phyloP scores from a whole-genome alignment of 2,797 vertebrate genomes.

The Myotis planiceps region DNA sequence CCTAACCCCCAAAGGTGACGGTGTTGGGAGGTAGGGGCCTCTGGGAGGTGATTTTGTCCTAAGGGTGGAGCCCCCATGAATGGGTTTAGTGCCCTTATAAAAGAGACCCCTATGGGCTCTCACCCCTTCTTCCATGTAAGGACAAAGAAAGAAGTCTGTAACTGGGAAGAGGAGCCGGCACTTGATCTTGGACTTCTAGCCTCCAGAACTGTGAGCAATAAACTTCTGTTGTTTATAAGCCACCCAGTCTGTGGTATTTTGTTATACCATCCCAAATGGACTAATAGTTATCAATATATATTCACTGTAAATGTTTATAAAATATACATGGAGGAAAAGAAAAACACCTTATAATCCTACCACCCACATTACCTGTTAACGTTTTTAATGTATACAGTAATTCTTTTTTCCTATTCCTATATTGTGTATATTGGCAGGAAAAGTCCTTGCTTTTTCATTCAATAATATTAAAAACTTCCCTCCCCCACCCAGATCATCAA shows the following conservation, averaged over 20 bases:
- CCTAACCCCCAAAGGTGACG: background rate
- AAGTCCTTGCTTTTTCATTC: background rate
- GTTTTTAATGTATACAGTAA: background rate
- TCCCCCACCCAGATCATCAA: background rate
- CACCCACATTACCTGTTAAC: too few species aligned
- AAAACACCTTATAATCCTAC: background rate
- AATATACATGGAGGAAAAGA: background rate
- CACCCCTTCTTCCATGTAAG: rapidly evolving
- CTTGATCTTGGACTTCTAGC: background rate
- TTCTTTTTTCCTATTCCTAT: background rate
- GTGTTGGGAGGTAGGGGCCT: background rate
- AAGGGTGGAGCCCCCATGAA: background rate
- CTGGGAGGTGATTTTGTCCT: background rate
- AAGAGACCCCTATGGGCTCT: background rate
- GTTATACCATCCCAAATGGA: background rate
- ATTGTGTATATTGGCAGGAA: background rate
- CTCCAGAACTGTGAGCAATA: background rate
- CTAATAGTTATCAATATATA: background rate
- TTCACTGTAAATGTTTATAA: background rate
- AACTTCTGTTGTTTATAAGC: background rate
- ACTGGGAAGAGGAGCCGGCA: background rate
- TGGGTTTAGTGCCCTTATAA: background rate
- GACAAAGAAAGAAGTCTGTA: background rate
- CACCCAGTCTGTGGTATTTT: background rate
- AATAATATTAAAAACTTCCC: background rate